Evolutionary conservation across 2,888 invertebrate genomes (phyloP).

Genomic region (Erpobdella octoculata): DNA sequence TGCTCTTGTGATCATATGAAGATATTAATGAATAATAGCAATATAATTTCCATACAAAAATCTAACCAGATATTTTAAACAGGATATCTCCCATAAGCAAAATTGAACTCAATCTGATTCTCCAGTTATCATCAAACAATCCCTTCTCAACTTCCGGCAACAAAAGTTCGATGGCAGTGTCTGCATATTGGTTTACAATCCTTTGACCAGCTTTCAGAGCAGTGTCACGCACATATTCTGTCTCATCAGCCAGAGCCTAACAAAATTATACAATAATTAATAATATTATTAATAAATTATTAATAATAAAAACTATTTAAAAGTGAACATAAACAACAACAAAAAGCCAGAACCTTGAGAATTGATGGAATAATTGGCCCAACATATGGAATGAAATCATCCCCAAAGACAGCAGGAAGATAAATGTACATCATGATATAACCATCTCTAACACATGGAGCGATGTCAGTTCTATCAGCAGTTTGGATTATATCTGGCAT

Average conservation of each 20-base stretch:
- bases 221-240: conserved; percentile 94
- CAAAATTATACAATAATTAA: conserved; percentile 12
- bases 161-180: conserved; percentile 81
- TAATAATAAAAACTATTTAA: background rate
- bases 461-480: conserved; percentile 66
- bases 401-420: conserved; percentile 91
- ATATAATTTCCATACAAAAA: background rate
- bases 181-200: conserved; percentile 90
- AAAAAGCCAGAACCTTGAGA: conserved; percentile 63
- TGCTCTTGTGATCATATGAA: background rate
- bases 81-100: conserved; percentile 88
- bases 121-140: conserved; percentile 95
- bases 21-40: background rate
- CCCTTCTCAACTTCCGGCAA: conserved; percentile 83
- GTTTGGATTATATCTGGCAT: conserved; percentile 96
- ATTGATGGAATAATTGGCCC: conserved; percentile 94
- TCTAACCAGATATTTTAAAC: conserved; percentile 66
- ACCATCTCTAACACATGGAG: conserved; percentile 94
- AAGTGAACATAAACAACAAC: background rate
- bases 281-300: background rate
- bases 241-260: conserved; percentile 89
- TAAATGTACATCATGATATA: conserved; percentile 99
- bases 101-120: conserved; percentile 75
- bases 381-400: conserved; percentile 88
- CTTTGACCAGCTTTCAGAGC: conserved; percentile 91